These are phyloP conservation scores for Helicoverpa assulta DNA, from an alignment of 2,888 invertebrate species.

Conservation along the genomic window DNA sequence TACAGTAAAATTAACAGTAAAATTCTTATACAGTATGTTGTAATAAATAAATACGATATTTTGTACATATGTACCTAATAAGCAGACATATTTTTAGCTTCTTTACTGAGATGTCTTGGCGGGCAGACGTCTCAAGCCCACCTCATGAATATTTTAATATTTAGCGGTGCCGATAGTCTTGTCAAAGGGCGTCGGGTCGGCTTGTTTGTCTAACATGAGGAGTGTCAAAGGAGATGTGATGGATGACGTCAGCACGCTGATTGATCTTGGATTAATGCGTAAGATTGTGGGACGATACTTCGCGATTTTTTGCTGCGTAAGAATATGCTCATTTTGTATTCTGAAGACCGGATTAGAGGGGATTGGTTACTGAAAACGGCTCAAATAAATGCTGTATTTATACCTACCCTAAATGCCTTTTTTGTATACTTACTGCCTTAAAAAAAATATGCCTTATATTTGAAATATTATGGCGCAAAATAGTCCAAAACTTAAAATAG, in stretches of 20 bases:
- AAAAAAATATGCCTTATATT: not conserved
- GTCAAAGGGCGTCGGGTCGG: slow-evolving; percentile 66
- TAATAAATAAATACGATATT: slow-evolving; percentile 22
- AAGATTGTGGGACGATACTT: not conserved
- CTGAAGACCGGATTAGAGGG: not conserved
- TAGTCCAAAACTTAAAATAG: not conserved
- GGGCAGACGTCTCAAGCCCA: slow-evolving; percentile 55
- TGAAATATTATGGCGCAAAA: not conserved
- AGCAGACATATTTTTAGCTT: slow-evolving; percentile 55
- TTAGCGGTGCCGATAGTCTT: slow-evolving; percentile 59
- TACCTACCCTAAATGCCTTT: too few species aligned
- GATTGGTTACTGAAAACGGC: not conserved
- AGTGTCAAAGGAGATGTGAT: slow-evolving; percentile 57
- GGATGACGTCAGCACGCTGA: slow-evolving; percentile 44
- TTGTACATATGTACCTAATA: slow-evolving; percentile 33
- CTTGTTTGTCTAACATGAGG: slow-evolving; percentile 56
- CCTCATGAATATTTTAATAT: slow-evolving; percentile 80
- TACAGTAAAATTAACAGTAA: too few species aligned
- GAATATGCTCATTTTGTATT: not conserved
- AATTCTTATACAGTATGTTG: not conserved
- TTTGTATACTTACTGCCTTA: too few species aligned
- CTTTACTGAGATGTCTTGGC: slow-evolving; percentile 49
- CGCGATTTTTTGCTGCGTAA: slow-evolving; percentile 8
- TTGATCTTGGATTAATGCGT: slow-evolving; percentile 32
- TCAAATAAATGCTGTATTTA: too few species aligned